Percentiles rank a stretch among this genome's conserved stretches.
Evolutionary conservation across 2,797 vertebrate species (phyloP).

Genomic region (Syngnathus acus): DNA sequence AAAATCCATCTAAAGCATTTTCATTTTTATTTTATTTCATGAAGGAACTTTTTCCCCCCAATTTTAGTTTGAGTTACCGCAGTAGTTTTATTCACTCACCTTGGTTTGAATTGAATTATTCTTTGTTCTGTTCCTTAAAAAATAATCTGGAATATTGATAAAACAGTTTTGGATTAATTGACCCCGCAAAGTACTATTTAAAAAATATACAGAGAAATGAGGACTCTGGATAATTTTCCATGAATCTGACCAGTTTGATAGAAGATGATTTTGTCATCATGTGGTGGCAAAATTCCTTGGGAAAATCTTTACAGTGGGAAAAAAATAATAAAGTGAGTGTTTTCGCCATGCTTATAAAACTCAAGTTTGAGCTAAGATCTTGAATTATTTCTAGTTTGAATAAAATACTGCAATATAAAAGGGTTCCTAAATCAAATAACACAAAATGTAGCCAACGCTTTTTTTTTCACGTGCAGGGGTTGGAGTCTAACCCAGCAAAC

Average conservation of each 20-base stretch:
- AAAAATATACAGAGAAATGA: too few relatives aligned
- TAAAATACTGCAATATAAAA: not conserved
- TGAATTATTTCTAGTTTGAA: constrained; percentile 48
- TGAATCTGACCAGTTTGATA: constrained; percentile 15
- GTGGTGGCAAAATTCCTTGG: constrained; percentile 26
- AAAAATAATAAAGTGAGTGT: constrained; percentile 44
- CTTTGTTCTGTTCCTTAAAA: too few relatives aligned
- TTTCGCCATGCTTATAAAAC: constrained; percentile 43
- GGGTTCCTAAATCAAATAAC: not conserved
- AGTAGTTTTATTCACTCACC: too few relatives aligned
- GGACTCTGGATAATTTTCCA: too few relatives aligned
- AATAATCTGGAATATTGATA: too few relatives aligned
- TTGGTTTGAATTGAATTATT: too few relatives aligned
- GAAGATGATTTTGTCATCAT: constrained; percentile 33
- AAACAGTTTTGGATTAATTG: too few relatives aligned
- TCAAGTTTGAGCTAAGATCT: constrained; percentile 39
- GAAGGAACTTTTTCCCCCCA: not conserved
- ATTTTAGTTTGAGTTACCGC: too few relatives aligned
- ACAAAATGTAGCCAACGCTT: not conserved
- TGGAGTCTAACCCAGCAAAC: not conserved
- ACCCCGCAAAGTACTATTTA: too few relatives aligned
- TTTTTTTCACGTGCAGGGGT: not conserved
- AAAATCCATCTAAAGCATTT: not conserved
- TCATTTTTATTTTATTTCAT: not conserved
- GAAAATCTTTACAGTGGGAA: constrained; percentile 53